Evolutionary conservation across 2,113 vertebrate genomes (phyloP).

Genomic region (Oxyura jamaicensis): DNA sequence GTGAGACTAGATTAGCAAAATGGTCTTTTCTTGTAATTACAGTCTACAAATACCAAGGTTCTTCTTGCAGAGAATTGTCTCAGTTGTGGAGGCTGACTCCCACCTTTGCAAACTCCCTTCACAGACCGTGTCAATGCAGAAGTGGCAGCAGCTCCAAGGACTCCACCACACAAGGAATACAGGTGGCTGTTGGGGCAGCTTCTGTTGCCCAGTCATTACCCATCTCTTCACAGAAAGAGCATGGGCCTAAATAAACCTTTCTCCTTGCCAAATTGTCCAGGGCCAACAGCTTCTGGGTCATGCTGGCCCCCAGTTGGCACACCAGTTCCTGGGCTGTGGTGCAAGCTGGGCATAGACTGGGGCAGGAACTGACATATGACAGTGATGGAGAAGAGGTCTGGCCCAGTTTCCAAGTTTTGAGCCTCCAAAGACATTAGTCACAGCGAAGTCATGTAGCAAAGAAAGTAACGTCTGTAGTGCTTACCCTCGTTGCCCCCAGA

Average conservation of each 20-base stretch:
- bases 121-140: background rate
- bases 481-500: background rate
- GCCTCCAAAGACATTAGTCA: background rate
- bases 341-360: background rate
- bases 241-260: background rate
- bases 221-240: background rate
- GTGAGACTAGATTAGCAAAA: constrained; percentile 42
- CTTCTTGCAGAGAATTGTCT: background rate
- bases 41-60: background rate
- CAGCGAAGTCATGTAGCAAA: background rate
- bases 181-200: background rate
- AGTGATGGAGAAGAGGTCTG: background rate
- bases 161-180: background rate
- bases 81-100: background rate
- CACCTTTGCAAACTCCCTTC: background rate
- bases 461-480: background rate
- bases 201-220: background rate
- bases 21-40: constrained; percentile 25
- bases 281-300: background rate
- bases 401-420: background rate
- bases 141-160: background rate
- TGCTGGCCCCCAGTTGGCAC: background rate
- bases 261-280: background rate
- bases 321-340: background rate
- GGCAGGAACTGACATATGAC: rapidly evolving